Percentiles rank a stretch among this genome's conserved stretches.
phyloP scores from a whole-genome alignment of 2,113 vertebrate genomes.

The Perognathus longimembris region DNA sequence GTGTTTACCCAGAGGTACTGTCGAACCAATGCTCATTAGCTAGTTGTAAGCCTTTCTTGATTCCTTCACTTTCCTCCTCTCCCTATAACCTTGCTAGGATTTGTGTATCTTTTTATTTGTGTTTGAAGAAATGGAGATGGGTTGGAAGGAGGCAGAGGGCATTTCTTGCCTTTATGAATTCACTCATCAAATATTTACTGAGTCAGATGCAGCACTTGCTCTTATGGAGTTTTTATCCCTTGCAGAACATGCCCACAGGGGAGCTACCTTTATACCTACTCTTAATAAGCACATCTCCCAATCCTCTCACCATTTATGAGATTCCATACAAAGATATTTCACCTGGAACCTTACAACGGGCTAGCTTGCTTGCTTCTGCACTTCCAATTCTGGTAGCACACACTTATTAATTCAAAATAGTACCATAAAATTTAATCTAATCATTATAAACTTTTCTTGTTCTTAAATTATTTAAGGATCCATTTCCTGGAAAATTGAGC shows the following conservation, averaged over 20 bases:
- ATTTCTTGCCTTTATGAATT: slow-evolving; percentile 31
- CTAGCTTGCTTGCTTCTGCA: not conserved
- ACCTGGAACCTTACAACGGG: not conserved
- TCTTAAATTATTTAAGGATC: slow-evolving; percentile 49
- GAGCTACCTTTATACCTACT: too few relatives aligned
- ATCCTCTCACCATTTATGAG: not conserved
- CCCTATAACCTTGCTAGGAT: too few relatives aligned
- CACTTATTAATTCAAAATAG: slow-evolving; percentile 17
- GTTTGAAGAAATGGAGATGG: not conserved
- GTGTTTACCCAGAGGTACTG: not conserved
- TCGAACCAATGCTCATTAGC: too few relatives aligned
- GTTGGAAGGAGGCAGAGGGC: not conserved
- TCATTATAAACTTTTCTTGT: slow-evolving; percentile 20
- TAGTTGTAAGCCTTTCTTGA: too few relatives aligned
- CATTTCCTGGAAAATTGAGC: slow-evolving; percentile 46
- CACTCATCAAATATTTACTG: slow-evolving; percentile 10
- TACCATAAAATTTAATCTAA: slow-evolving; percentile 9
- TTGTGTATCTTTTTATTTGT: not conserved
- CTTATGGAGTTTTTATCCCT: not conserved
- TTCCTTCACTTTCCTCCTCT: not conserved
- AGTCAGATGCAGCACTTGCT: not conserved
- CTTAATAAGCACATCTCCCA: not conserved
- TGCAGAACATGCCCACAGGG: not conserved
- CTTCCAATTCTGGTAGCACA: slow-evolving; percentile 32
- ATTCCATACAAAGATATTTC: not conserved